Conservation (phyloP, 2,797 vertebrate species). For the Chelonia mydas region DNA sequence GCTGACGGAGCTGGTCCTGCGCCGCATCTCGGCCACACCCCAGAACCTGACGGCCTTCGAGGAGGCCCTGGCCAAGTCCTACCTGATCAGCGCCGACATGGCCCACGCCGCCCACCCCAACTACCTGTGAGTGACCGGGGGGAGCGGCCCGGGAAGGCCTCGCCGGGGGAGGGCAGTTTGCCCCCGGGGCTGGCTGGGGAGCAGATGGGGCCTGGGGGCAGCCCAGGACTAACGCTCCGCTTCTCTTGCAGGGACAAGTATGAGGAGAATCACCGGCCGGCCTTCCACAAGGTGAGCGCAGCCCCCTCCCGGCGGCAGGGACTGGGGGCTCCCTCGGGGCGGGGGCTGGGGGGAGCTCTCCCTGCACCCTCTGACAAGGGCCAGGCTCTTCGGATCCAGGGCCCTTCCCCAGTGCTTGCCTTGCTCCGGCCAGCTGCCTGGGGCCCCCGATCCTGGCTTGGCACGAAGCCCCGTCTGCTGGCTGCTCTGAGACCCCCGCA, state of each 20-base stretch:
- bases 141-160: not conserved
- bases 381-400: not conserved
- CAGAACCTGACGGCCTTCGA: conserved; percentile 91
- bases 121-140: conserved; percentile 86
- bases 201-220: not conserved
- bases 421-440: not conserved
- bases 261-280: conserved; percentile 94
- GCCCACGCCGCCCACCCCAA: conserved; percentile 97
- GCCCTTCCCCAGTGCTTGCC: not conserved
- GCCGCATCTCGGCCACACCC: conserved; percentile 85
- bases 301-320: no score
- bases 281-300: conserved; percentile 92
- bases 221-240: not conserved
- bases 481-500: not conserved
- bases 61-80: conserved; percentile 92
- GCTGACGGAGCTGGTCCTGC: conserved; percentile 94
- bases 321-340: not conserved
- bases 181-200: no score
- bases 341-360: not conserved
- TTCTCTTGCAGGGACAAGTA: conserved; percentile 90
- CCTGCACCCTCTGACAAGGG: not conserved
- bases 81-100: conserved; percentile 98
- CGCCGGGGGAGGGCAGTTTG: not conserved
- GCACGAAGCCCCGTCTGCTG: no score
- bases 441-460: no score